These are phyloP conservation scores for Pseudomyrmex sp. DNA, from an alignment of 1,140 invertebrate genomes.

Conservation along the genomic window DNA sequence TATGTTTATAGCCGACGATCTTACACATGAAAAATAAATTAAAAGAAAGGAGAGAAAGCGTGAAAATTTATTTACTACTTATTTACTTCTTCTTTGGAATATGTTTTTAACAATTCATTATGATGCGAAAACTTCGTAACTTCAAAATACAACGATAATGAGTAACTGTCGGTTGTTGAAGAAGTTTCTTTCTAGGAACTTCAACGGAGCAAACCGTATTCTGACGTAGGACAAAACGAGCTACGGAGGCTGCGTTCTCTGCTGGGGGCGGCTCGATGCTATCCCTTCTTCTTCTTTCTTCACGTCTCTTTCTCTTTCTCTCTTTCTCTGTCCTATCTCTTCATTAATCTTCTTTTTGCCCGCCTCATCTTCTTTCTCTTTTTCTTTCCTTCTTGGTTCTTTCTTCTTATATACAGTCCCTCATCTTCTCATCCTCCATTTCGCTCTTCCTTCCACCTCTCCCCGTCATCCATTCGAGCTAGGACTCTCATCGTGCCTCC, in stretches of 20 bases:
- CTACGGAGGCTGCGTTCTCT: slow-evolving; percentile 81
- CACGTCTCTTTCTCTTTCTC: slow-evolving; percentile 10
- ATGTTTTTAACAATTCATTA: too few relatives aligned
- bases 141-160: too few relatives aligned
- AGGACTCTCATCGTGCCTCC: slow-evolving; percentile 59
- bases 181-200: slow-evolving; percentile 71
- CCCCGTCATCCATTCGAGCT: slow-evolving; percentile 33
- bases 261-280: slow-evolving; percentile 83
- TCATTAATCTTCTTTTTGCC: slow-evolving; percentile 45
- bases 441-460: slow-evolving; percentile 16
- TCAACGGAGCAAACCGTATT: slow-evolving; percentile 74
- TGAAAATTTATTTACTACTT: too few relatives aligned
- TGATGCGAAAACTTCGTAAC: too few relatives aligned
- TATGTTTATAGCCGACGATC: too few relatives aligned
- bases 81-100: too few relatives aligned
- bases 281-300: slow-evolving; percentile 58
- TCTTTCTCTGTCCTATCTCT: slow-evolving; percentile 13
- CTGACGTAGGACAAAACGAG: slow-evolving; percentile 79
- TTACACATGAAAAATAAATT: too few relatives aligned
- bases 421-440: slow-evolving; percentile 36
- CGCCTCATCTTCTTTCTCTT: slow-evolving; percentile 13
- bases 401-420: slow-evolving; percentile 32
- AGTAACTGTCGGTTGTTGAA: neutral
- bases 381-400: neutral
- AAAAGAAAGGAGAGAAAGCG: too few relatives aligned